Conservation (phyloP, 2,113 vertebrate genomes). For the Trogon surrucura region DNA sequence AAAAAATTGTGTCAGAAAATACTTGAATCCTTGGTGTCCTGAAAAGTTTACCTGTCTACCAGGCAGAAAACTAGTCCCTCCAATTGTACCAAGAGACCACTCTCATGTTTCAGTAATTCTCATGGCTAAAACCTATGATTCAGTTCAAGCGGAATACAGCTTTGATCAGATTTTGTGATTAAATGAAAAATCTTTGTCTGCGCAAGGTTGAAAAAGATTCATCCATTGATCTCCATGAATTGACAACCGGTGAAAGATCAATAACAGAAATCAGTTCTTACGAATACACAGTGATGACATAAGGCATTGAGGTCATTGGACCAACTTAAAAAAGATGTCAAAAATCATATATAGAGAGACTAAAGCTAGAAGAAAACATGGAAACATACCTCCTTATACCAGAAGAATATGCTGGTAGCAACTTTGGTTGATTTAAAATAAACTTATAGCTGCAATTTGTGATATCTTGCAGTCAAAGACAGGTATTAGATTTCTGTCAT, state of each 20-base stretch:
- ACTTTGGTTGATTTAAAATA: neutral
- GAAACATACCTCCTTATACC: neutral
- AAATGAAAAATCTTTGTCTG: neutral
- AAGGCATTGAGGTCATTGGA: neutral
- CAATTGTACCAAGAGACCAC: neutral
- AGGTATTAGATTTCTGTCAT: neutral
- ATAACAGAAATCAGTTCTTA: neutral
- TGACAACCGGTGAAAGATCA: neutral
- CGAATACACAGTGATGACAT: neutral
- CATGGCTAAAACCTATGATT: neutral
- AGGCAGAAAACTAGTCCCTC: neutral
- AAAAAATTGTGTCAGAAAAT: fast-evolving
- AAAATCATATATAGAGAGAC: neutral
- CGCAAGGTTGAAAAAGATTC: neutral
- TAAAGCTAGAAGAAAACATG: neutral
- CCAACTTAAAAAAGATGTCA: neutral
- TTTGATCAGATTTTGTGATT: neutral
- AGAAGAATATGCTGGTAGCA: neutral
- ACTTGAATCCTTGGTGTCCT: neutral
- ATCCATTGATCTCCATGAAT: fast-evolving
- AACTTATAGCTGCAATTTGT: neutral
- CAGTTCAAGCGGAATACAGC: neutral
- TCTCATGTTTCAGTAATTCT: neutral
- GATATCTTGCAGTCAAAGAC: neutral
- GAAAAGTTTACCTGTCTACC: neutral